Conservation (phyloP, 2,888 invertebrate species). For the Epistrophe grossulariae region DNA sequence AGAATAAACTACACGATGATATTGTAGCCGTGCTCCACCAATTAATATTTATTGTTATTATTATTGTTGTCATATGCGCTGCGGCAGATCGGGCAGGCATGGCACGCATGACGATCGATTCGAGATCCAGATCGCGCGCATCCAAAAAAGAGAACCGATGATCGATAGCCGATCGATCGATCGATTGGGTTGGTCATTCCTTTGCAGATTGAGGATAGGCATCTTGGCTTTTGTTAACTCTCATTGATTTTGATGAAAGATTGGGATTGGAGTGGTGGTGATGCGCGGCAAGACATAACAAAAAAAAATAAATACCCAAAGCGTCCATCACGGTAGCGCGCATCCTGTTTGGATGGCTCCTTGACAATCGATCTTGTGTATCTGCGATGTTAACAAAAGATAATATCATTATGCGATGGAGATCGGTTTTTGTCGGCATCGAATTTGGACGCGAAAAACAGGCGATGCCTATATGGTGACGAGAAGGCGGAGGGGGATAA, state of each 20-base stretch:
- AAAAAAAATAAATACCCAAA: slow-evolving; percentile 30
- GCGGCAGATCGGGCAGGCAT: slow-evolving; percentile 68
- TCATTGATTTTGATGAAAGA: slow-evolving; percentile 63
- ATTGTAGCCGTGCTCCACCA: slow-evolving; percentile 50
- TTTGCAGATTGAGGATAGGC: slow-evolving; percentile 42
- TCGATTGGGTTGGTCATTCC: slow-evolving; percentile 22
- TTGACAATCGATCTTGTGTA: slow-evolving; percentile 73
- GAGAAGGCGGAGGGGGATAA: not conserved
- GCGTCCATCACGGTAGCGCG: slow-evolving; percentile 52
- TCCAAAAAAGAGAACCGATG: slow-evolving; percentile 58
- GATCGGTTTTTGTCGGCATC: slow-evolving; percentile 70
- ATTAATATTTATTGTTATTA: slow-evolving; percentile 76
- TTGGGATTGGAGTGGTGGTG: slow-evolving; percentile 34
- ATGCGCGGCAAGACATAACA: slow-evolving; percentile 44
- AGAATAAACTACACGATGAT: not conserved
- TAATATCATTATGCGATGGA: slow-evolving; percentile 73
- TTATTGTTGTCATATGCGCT: slow-evolving; percentile 75
- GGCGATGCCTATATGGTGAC: not conserved
- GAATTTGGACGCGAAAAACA: slow-evolving; percentile 23
- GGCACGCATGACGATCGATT: slow-evolving; percentile 76
- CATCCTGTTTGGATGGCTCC: slow-evolving; percentile 63
- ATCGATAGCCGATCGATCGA: slow-evolving; percentile 61
- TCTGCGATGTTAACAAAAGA: slow-evolving; percentile 69
- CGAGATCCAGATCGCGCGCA: slow-evolving; percentile 73
- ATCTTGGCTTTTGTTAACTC: slow-evolving; percentile 54